These are phyloP conservation scores for Gasterosteus nipponicus DNA, from an alignment of 2,113 vertebrate genomes.

Conservation along the genomic window DNA sequence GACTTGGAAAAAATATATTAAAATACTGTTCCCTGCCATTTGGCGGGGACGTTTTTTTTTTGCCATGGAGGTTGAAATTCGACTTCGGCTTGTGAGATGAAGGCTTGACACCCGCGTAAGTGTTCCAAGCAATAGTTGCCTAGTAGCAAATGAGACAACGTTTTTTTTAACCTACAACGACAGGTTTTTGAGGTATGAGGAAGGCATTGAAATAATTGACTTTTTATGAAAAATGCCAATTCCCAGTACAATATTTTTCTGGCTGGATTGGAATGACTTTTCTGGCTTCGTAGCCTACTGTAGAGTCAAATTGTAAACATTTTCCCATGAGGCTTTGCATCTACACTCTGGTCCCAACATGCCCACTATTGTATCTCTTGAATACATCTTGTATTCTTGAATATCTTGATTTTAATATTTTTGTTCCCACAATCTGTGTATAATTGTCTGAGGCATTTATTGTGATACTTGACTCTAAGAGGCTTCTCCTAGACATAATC, in stretches of 20 bases:
- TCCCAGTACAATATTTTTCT: neutral
- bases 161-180: neutral
- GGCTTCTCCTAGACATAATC: slow-evolving; percentile 70
- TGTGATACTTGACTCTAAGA: slow-evolving; percentile 62
- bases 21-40: neutral
- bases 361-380: neutral
- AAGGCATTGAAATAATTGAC: neutral
- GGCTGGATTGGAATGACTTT: neutral
- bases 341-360: neutral
- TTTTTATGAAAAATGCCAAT: neutral
- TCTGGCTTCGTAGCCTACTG: too few relatives aligned
- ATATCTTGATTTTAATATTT: neutral
- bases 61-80: neutral
- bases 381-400: neutral
- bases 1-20: neutral
- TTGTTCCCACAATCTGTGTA: slow-evolving; percentile 9
- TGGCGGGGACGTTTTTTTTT: neutral
- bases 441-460: slow-evolving; percentile 34
- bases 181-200: neutral
- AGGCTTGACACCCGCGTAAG: neutral
- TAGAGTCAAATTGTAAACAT: neutral
- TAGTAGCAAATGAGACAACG: neutral
- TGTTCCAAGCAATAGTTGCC: neutral
- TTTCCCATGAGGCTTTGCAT: neutral
- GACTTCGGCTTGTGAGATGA: neutral